phyloP scores from a whole-genome alignment of 2,888 invertebrate genomes.

The Synergus umbraculus region DNA sequence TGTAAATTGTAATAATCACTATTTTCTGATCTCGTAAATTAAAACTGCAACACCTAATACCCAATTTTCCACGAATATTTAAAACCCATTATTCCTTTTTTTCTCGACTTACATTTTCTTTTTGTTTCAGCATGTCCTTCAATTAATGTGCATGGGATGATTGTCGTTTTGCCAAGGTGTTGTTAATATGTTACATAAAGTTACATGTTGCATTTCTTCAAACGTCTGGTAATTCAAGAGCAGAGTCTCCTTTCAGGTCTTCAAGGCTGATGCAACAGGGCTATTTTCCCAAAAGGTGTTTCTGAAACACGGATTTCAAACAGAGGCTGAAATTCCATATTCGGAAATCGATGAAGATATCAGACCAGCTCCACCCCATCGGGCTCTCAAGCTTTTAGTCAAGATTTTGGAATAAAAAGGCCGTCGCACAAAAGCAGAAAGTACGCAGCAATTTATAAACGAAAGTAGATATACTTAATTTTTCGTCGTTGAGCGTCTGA shows the following conservation, averaged over 20 bases:
- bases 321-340: constrained; percentile 83
- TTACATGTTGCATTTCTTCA: background rate
- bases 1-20: no score
- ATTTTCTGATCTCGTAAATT: background rate
- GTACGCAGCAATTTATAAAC: constrained; percentile 47
- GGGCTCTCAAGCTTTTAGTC: constrained; percentile 85
- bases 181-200: constrained; percentile 47
- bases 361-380: constrained; percentile 84
- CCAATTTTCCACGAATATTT: background rate
- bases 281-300: constrained; percentile 88
- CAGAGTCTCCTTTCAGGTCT: constrained; percentile 79
- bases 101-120: constrained; percentile 47
- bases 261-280: constrained; percentile 91
- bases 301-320: constrained; percentile 83
- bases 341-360: constrained; percentile 85
- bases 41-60: background rate
- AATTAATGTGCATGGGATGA: constrained; percentile 69
- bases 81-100: background rate
- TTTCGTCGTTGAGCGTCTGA: constrained; percentile 69
- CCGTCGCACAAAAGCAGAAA: constrained; percentile 35
- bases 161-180: constrained; percentile 63
- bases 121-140: constrained; percentile 72
- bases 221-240: constrained; percentile 19
- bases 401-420: constrained; percentile 69
- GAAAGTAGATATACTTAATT: constrained; percentile 66